A percentile compares a stretch with the other conserved stretches of the same genome.
Evolutionary conservation across 2,888 invertebrate genomes (phyloP).

Genomic region (Abscondita cerata): DNA sequence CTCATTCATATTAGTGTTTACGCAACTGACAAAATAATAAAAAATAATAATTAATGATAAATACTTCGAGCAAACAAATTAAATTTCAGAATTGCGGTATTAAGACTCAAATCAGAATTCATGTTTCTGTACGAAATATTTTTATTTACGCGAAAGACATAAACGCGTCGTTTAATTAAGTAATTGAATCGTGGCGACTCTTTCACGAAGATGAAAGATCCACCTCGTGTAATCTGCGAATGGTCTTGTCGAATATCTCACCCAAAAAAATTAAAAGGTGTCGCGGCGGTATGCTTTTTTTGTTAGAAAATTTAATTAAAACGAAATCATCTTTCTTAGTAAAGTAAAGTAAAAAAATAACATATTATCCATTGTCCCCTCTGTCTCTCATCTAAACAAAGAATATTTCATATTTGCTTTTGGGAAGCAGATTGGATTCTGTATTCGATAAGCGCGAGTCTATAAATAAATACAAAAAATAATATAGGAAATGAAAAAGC

Average conservation of each 20-base stretch:
- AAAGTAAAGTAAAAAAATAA: background rate
- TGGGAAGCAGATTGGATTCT: slow-evolving; percentile 37
- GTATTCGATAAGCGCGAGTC: slow-evolving; percentile 50
- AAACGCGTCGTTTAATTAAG: slow-evolving; percentile 18
- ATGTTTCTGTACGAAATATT: too few species aligned
- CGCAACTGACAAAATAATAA: too few species aligned
- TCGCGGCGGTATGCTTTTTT: slow-evolving; percentile 1
- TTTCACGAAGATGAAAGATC: slow-evolving; percentile 17
- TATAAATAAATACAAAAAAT: slow-evolving; percentile 52
- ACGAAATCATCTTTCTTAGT: background rate
- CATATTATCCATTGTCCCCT: background rate
- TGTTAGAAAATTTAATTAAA: background rate
- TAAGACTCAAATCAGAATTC: too few species aligned
- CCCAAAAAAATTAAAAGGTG: slow-evolving; percentile 22
- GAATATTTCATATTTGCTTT: slow-evolving; percentile 43
- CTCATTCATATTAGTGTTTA: too few species aligned
- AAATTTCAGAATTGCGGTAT: too few species aligned
- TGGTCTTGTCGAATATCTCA: slow-evolving; percentile 9
- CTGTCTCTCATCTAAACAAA: slow-evolving; percentile 36
- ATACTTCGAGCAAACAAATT: too few species aligned
- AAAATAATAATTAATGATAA: too few species aligned
- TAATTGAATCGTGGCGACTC: slow-evolving; percentile 21
- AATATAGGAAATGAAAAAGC: slow-evolving; percentile 51
- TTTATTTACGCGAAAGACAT: background rate
- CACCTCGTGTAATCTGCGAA: slow-evolving; percentile 19